Conservation (phyloP, 1,140 invertebrate species). For the Drosophila tropicalis region DNA sequence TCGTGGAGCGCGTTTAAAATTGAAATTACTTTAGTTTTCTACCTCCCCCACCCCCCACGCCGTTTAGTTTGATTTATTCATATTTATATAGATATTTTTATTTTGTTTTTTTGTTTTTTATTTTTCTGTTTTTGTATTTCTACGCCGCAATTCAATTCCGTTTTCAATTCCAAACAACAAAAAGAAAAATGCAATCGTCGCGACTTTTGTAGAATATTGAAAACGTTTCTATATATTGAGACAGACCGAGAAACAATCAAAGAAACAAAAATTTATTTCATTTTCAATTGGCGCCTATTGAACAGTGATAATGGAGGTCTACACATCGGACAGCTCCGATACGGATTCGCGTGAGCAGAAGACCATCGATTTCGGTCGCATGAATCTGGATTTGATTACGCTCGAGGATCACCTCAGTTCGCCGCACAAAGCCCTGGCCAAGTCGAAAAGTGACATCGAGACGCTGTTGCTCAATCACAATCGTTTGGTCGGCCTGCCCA, state of each 20-base stretch:
- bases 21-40: neutral
- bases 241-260: neutral
- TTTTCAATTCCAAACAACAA: neutral
- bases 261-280: constrained; percentile 3
- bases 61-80: constrained; percentile 1
- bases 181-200: neutral
- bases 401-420: constrained; percentile 84
- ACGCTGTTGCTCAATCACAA: constrained; percentile 90
- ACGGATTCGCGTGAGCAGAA: constrained; percentile 87
- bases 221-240: neutral
- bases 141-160: neutral
- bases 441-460: constrained; percentile 85
- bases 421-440: constrained; percentile 84
- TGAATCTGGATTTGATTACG: constrained; percentile 85
- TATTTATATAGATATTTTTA: too few relatives aligned
- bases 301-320: constrained; percentile 86
- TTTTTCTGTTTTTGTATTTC: neutral
- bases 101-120: neutral
- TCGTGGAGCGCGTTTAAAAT: neutral
- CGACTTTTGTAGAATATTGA: neutral
- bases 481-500: constrained; percentile 85
- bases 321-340: constrained; percentile 92
- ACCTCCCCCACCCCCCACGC: too few relatives aligned
- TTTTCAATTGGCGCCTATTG: neutral
- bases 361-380: constrained; percentile 88